These are phyloP conservation scores for Patella ulyssiponensis DNA, from an alignment of 2,888 invertebrate species.

Conservation along the genomic window DNA sequence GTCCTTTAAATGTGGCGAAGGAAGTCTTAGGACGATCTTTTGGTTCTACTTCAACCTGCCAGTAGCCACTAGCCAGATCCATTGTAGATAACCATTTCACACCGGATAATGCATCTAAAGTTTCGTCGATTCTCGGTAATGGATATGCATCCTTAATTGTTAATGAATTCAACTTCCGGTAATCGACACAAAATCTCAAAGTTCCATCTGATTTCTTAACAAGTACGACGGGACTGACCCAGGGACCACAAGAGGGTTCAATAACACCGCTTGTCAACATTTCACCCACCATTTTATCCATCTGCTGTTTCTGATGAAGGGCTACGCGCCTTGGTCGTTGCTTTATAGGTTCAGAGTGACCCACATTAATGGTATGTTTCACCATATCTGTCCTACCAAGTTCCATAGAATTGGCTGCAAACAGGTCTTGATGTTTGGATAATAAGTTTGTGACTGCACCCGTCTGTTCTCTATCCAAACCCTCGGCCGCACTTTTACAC, in stretches of 20 bases:
- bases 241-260: not conserved
- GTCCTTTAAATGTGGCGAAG: not conserved
- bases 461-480: not conserved
- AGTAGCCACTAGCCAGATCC: conserved; percentile 4
- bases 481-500: not conserved
- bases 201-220: conserved; percentile 6
- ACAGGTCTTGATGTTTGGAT: not conserved
- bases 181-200: not conserved
- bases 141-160: not conserved
- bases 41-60: not conserved
- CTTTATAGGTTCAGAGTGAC: not conserved
- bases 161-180: not conserved
- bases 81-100: not conserved
- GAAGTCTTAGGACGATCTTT: not conserved
- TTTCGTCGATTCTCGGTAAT: not conserved
- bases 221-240: not conserved
- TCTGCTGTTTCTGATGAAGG: not conserved
- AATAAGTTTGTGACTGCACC: not conserved
- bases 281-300: conserved; percentile 8
- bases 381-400: not conserved
- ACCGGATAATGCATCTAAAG: not conserved
- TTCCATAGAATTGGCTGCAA: not conserved
- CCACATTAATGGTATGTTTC: conserved; percentile 6
- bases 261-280: conserved; percentile 1
- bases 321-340: conserved; percentile 3